These are phyloP conservation scores for Phalloptychus januarius DNA, from an alignment of 2,797 vertebrate genomes.

Conservation along the genomic window DNA sequence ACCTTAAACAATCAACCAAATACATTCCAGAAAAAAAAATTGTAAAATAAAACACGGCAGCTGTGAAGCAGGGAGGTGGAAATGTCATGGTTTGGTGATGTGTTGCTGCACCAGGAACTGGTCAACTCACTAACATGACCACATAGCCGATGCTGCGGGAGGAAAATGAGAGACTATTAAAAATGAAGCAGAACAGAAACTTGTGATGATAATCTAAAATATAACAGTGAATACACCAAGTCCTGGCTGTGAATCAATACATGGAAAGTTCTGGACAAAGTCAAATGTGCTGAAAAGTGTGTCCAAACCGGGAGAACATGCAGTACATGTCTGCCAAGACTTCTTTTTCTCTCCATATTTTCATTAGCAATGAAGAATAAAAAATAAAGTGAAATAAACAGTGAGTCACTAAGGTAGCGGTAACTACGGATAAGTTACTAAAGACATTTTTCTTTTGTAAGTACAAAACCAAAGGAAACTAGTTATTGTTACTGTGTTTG, in stretches of 20 bases:
- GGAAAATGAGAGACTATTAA: background rate
- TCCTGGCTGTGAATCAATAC: background rate
- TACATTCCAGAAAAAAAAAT: background rate
- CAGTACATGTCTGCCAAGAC: background rate
- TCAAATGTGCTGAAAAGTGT: background rate
- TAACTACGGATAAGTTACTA: background rate
- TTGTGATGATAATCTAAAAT: background rate
- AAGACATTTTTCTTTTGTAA: background rate
- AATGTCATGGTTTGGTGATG: background rate
- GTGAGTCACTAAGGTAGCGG: background rate
- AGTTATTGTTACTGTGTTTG: background rate
- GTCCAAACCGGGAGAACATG: background rate
- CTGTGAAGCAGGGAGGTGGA: background rate
- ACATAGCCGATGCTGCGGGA: background rate
- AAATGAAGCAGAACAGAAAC: background rate
- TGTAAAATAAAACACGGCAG: no score
- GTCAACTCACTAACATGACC: background rate
- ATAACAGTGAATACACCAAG: background rate
- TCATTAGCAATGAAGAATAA: background rate
- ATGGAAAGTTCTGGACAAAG: background rate
- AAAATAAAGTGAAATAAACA: background rate
- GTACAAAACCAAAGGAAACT: background rate
- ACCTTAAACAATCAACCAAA: background rate
- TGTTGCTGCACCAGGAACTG: background rate
- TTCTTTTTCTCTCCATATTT: background rate